Conservation (phyloP, 2,888 invertebrate species). For the Rhorus exstirpatorius region DNA sequence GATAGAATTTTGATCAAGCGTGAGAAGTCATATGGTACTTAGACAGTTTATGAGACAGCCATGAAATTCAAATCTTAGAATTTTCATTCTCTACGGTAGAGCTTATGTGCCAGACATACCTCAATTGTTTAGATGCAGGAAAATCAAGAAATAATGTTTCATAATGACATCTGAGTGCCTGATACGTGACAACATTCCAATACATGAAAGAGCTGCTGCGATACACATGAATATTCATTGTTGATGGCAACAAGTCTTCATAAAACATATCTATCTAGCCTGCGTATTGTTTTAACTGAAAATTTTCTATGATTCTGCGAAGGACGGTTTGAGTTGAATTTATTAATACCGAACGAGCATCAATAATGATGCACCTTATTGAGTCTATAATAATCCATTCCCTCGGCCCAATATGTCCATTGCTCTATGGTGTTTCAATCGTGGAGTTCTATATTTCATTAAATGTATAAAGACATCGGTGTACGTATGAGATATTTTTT, state of each 20-base stretch:
- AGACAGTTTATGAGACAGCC: too few species aligned
- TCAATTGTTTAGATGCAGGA: background rate
- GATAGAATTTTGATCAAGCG: background rate
- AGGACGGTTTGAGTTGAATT: background rate
- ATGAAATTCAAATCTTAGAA: too few species aligned
- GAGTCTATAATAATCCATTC: background rate
- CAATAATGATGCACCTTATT: constrained; percentile 5
- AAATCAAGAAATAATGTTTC: background rate
- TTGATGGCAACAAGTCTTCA: background rate
- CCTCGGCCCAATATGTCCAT: constrained; percentile 13
- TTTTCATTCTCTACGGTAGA: background rate
- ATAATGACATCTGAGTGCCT: background rate
- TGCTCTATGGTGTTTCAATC: constrained; percentile 1
- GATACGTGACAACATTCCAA: background rate
- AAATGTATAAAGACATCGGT: background rate
- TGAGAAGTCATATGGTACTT: too few species aligned
- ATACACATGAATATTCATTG: constrained; percentile 23
- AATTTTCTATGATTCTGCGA: constrained; percentile 39
- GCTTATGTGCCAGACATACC: background rate
- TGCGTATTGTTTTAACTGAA: constrained; percentile 19
- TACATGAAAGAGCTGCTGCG: background rate
- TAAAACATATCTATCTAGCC: constrained; percentile 1
- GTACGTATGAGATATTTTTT: background rate
- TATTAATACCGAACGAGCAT: background rate
- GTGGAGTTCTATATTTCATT: background rate